phyloP scores from a whole-genome alignment of 2,888 invertebrate species.

The Erynnis tages region DNA sequence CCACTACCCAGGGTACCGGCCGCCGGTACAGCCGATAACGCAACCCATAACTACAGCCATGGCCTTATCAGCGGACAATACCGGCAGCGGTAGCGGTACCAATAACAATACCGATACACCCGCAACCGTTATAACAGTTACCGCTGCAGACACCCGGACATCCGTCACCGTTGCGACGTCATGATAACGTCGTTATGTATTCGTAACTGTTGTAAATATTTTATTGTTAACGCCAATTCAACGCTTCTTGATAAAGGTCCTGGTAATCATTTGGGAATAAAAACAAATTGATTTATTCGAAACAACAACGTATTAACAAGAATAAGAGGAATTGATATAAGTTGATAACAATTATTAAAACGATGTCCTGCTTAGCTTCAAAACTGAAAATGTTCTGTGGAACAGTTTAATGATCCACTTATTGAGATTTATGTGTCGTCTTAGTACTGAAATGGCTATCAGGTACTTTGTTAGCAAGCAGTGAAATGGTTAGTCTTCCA shows the following conservation, averaged over 20 bases:
- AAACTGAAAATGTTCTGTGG: too few relatives aligned
- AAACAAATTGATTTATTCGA: too few relatives aligned
- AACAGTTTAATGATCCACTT: too few relatives aligned
- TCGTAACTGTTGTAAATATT: slow-evolving; percentile 8
- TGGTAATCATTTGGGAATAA: too few relatives aligned
- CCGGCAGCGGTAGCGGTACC: slow-evolving; percentile 30
- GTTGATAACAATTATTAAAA: too few relatives aligned
- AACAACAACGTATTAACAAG: too few relatives aligned
- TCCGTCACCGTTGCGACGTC: slow-evolving; percentile 45
- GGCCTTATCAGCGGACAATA: slow-evolving; percentile 39
- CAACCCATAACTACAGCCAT: slow-evolving; percentile 63
- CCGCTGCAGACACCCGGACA: slow-evolving; percentile 46
- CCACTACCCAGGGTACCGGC: slow-evolving; percentile 61
- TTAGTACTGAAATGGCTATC: too few relatives aligned
- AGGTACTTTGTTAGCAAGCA: too few relatives aligned
- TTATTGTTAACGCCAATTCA: background rate
- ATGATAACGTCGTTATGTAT: slow-evolving; percentile 36
- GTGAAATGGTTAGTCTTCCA: slow-evolving; percentile 35
- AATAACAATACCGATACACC: slow-evolving; percentile 28
- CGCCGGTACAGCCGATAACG: slow-evolving; percentile 57
- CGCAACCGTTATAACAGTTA: slow-evolving; percentile 45
- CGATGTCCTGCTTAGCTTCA: too few relatives aligned
- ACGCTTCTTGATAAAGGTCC: too few relatives aligned
- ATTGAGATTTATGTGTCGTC: too few relatives aligned
- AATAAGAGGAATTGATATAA: too few relatives aligned